phyloP scores from a whole-genome alignment of 2,113 vertebrate species.

The Aegithalos caudatus region DNA sequence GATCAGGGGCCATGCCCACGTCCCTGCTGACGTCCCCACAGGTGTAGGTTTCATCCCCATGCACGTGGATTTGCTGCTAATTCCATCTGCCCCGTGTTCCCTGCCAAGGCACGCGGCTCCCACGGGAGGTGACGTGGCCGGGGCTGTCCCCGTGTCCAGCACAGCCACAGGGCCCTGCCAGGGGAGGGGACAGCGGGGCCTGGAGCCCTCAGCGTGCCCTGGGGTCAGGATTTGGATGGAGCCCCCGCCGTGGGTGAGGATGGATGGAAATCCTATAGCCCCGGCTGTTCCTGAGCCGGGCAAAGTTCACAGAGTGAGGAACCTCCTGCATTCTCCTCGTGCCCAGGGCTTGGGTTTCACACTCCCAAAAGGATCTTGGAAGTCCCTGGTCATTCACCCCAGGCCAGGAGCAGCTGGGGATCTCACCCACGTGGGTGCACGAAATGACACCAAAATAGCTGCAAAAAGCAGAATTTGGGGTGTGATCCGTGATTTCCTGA shows the following conservation, averaged over 20 bases:
- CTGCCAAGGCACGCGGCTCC: background rate
- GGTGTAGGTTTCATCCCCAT: constrained; percentile 2
- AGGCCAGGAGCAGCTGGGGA: fast-evolving
- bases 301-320: constrained; percentile 11
- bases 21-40: background rate
- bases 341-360: background rate
- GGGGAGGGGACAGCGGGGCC: background rate
- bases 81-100: background rate
- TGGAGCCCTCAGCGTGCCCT: fast-evolving
- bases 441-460: background rate
- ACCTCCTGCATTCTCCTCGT: background rate
- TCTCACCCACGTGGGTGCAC: background rate
- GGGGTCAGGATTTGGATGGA: background rate
- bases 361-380: background rate
- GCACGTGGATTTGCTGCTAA: background rate
- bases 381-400: background rate
- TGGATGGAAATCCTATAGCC: background rate
- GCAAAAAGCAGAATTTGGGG: background rate
- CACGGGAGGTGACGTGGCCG: background rate
- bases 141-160: background rate
- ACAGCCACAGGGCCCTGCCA: fast-evolving
- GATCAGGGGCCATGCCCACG: background rate
- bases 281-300: background rate
- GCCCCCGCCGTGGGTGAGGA: background rate
- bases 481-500: background rate